Percentiles rank a stretch among this genome's conserved stretches.
phyloP scores from a whole-genome alignment of 2,888 invertebrate species.

The Nemapogon koenigi region DNA sequence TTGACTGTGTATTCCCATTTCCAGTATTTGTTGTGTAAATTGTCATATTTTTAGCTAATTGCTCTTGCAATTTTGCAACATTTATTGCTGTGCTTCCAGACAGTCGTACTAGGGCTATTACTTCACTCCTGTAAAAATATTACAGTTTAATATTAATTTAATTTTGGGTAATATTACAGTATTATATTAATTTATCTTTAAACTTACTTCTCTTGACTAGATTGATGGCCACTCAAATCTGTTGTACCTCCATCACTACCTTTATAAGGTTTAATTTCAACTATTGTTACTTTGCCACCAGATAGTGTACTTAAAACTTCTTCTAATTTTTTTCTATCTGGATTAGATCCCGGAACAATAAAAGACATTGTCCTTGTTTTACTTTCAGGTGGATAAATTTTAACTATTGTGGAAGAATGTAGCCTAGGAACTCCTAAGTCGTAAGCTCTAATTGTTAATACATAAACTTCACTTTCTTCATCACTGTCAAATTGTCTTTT shows the following conservation, averaged over 20 bases:
- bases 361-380: slow-evolving; percentile 80
- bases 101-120: slow-evolving; percentile 74
- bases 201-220: slow-evolving; percentile 64
- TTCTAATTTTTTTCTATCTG: slow-evolving; percentile 75
- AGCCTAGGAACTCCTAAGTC: slow-evolving; percentile 85
- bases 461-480: slow-evolving; percentile 61
- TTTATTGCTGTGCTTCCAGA: slow-evolving; percentile 72
- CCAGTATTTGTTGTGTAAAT: slow-evolving; percentile 42
- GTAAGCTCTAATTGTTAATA: slow-evolving; percentile 79
- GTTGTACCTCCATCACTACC: slow-evolving; percentile 62
- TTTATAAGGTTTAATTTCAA: slow-evolving; percentile 74
- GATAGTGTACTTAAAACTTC: slow-evolving; percentile 79
- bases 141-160: background rate
- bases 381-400: slow-evolving; percentile 79
- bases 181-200: too few relatives aligned
- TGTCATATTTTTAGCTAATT: slow-evolving; percentile 55
- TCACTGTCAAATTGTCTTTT: slow-evolving; percentile 54
- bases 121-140: slow-evolving; percentile 67
- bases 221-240: slow-evolving; percentile 49
- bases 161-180: background rate
- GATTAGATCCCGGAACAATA: slow-evolving; percentile 79
- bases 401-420: slow-evolving; percentile 74
- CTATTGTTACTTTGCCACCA: slow-evolving; percentile 79
- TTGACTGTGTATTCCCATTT: slow-evolving; percentile 10
- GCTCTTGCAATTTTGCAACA: slow-evolving; percentile 73